A percentile compares a stretch with the other conserved stretches of the same genome.
These are phyloP conservation scores for Vulpes vulpes DNA, from an alignment of 2,113 vertebrate species.

Conservation along the genomic window DNA sequence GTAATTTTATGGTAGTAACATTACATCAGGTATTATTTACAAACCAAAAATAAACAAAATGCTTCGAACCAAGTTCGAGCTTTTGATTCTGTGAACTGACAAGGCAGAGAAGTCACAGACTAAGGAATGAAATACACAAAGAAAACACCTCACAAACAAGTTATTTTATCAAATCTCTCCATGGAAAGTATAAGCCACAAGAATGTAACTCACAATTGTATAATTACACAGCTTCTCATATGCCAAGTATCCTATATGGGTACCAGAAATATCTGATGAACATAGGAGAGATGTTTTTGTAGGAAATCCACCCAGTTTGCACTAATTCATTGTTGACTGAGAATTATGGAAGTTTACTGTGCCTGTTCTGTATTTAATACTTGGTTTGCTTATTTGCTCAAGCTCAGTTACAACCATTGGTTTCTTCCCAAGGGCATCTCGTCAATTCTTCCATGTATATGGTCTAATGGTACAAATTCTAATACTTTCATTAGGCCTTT, in stretches of 20 bases:
- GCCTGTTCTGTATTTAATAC: background rate
- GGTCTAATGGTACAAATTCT: background rate
- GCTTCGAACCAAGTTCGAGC: background rate
- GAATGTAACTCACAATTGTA: background rate
- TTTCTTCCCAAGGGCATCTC: background rate
- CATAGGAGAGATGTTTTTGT: background rate
- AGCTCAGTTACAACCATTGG: background rate
- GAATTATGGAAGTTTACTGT: background rate
- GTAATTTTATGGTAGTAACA: background rate
- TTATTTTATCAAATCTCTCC: background rate
- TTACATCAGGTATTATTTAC: background rate
- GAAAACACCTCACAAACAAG: background rate
- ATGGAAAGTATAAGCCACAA: background rate
- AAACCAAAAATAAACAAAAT: constrained; percentile 33
- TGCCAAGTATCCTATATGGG: background rate
- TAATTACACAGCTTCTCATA: background rate
- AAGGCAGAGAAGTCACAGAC: background rate
- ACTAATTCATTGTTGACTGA: background rate
- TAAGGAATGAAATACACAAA: background rate
- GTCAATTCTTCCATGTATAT: background rate
- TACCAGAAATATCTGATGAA: background rate
- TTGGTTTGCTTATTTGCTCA: background rate
- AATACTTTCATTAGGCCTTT: background rate
- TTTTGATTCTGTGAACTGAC: constrained; percentile 52
- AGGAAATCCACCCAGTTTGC: background rate